Conservation (phyloP, 2,797 vertebrate genomes). For the Trematocara caparti region DNA sequence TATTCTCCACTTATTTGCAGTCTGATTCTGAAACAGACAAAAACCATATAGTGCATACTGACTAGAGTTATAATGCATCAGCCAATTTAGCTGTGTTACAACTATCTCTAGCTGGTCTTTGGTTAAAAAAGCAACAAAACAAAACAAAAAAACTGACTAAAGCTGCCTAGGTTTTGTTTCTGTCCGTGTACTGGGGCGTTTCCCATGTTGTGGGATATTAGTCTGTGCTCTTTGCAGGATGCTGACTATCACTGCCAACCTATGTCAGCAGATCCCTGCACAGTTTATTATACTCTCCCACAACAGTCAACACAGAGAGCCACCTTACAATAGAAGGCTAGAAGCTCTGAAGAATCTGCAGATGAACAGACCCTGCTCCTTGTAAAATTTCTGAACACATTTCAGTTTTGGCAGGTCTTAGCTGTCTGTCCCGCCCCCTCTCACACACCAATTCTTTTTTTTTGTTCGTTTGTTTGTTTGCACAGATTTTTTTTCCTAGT, state of each 20-base stretch:
- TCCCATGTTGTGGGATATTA: conserved; percentile 27
- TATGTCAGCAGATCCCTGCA: conserved; percentile 22
- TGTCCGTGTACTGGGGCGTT: neutral
- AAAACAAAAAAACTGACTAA: neutral
- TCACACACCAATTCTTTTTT: conserved; percentile 7
- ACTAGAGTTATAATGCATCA: conserved; percentile 16
- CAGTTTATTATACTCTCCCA: neutral
- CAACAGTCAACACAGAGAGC: conserved; percentile 8
- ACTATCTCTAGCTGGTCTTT: conserved; percentile 8
- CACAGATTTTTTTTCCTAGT: conserved; percentile 22
- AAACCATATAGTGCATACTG: conserved; percentile 1
- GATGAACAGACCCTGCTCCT: conserved; percentile 14
- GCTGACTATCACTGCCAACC: conserved; percentile 28
- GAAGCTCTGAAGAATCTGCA: conserved; percentile 1
- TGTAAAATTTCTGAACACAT: neutral
- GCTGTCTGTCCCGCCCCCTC: neutral
- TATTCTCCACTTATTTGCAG: conserved; percentile 7
- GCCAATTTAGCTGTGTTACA: conserved; percentile 19
- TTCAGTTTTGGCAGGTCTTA: neutral
- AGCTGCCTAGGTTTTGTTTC: conserved; percentile 23
- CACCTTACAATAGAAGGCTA: conserved; percentile 3
- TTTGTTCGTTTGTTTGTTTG: neutral
- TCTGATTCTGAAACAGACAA: conserved; percentile 8
- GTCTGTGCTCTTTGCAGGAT: conserved; percentile 27
- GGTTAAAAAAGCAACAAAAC: conserved; percentile 6